Evolutionary conservation across 2,888 invertebrate genomes (phyloP), one percentile per base, ranked within the genome.

Genomic region (Zygothrica quintamaculata): DNA sequence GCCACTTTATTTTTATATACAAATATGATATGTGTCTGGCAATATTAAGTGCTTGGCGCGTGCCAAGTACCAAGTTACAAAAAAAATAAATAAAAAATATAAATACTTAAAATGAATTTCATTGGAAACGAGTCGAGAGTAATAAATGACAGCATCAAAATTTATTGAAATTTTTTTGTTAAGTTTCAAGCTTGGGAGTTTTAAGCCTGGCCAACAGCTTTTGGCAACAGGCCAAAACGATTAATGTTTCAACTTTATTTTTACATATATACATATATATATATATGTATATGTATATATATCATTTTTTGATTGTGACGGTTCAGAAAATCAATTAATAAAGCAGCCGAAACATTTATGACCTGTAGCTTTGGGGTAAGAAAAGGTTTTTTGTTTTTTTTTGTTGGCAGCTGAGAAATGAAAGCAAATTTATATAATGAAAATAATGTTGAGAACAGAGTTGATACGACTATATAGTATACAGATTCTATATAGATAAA

Each of bases 291-390:
- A n/a, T n/a, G n/a, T n/a, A n/a, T n/a, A n/a, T n/a, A n/a, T n/a
- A n/a, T n/a, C n/a, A n/a, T n/a, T 44, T 22, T 25, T 31, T 33
- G 34, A 34, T 48, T 74, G 43, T 64, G 71, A 64, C 71, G 69
- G 64, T 39, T 53, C 50, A 37, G 18, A 57, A 47, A 71, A 71
- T 58, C 51, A 74, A 71, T 71, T 64, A 71, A 52, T 34, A 26
- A 69, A 46, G 34, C 55, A 46, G 47, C 47, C 37, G 43, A 36
- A 43, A 37, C 31, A 43, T 29, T 31, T 12, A 18, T 74, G 71
- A 74, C 74, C 71, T 55, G 48, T 46, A 74, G 42, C 74, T 55
- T 18, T 12, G 16, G 53, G 74, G 36, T 33, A 46, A 11, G 39
- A 46, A 33, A 48, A 39, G 25, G 39, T 29, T 16, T 46, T n/a